Base-by-base conservation (phyloP, 2,888 invertebrate genomes). In the Pseudoips prasinana region DNA sequence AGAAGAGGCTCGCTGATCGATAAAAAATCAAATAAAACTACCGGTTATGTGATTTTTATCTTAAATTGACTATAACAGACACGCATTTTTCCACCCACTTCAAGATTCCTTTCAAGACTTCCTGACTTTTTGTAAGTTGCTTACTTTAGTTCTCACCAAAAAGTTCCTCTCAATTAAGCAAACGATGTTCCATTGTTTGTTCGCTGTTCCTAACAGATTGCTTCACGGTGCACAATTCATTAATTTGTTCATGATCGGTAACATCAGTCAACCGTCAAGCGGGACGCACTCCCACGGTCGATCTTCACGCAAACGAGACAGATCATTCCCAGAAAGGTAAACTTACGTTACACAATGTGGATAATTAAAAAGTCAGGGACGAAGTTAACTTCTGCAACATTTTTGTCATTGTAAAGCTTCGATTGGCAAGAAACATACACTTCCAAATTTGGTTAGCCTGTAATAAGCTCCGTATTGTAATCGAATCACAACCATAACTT, bases 231-330 rank as follows among this genome's bases (percentile, higher is more conserved):
- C 41, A 48, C 50, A 36, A 56, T 57, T 68, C 64, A 78, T 75
- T 77, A 76, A 78, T 76, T 73, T 76, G 72, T 72, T 76, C 73
- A 70, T 73, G 64, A 80, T 84, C 71, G 69, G 79, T 80, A 84
- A 80, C 77, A 82, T 79, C 81, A 85, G 78, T 85, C 83, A 82
- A 79, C 62, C 84, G 76, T 78, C 72, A 76, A 73, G 64, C 56
- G 54, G 58, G 64, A 62, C 58, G 53, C 54, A 67, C 76, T 83
- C 84, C 84, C 85, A 84, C 82, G 83, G 63, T 66, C 45, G 46
- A 50, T 65, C 64, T 63, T 59, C 44, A 39, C 51, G 55, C 58
- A 61, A 65, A 73, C 66, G 58, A 70, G 61, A 46, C 58, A 43
- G 38, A 55, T 63, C 44, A 54, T 70, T 70, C 73, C 58, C 60